Percentiles rank a stretch among this genome's conserved stretches.
These are phyloP conservation scores for Erethizon dorsatum DNA, from an alignment of 2,797 vertebrate species.

Conservation along the genomic window DNA sequence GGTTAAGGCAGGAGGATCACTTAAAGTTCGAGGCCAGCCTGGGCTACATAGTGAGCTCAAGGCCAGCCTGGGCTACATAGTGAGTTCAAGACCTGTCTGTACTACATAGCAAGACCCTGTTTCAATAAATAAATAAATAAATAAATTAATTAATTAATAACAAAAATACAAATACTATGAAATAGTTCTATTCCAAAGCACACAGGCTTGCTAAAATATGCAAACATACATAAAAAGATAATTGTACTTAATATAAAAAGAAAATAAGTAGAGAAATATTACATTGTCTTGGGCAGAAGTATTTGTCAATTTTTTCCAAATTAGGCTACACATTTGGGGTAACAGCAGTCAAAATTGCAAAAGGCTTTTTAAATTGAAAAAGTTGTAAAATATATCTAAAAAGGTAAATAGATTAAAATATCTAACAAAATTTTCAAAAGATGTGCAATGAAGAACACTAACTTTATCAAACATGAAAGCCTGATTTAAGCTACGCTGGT, in stretches of 20 bases:
- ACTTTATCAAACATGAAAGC: slow-evolving; percentile 2
- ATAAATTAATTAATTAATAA: too few relatives aligned
- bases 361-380: background rate
- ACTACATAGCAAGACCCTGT: too few relatives aligned
- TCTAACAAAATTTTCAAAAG: background rate
- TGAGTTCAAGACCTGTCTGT: too few relatives aligned
- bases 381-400: background rate
- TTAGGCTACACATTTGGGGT: background rate
- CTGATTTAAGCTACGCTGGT: background rate
- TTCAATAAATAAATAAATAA: background rate
- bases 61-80: too few relatives aligned
- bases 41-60: too few relatives aligned
- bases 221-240: background rate
- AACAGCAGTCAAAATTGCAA: background rate
- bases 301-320: slow-evolving; percentile 19
- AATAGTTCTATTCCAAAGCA: background rate
- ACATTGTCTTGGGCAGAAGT: background rate
- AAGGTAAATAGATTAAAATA: background rate
- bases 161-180: background rate
- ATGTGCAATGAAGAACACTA: background rate
- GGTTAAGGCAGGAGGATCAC: too few relatives aligned
- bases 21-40: too few relatives aligned
- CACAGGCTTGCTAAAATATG: background rate
- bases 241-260: background rate
- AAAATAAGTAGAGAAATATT: background rate